Conservation (phyloP, 2,888 invertebrate species). For the Andricus curvator region DNA sequence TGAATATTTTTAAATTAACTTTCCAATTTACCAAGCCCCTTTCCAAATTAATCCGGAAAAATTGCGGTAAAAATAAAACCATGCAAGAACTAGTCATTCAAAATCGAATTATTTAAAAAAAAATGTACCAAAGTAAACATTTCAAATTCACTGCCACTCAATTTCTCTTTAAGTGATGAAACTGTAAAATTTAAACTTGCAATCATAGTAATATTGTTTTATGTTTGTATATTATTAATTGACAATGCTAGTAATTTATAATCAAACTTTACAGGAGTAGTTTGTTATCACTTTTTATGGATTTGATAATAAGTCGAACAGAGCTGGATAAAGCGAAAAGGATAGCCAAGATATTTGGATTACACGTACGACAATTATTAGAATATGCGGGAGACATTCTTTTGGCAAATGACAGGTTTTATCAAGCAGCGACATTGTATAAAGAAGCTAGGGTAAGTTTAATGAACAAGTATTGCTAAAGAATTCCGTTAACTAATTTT, state of each 20-base stretch:
- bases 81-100: too few species aligned
- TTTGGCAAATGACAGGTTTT: conserved; percentile 86
- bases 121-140: too few species aligned
- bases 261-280: conserved; percentile 72
- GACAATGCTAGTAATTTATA: neutral
- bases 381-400: conserved; percentile 91
- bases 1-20: too few species aligned
- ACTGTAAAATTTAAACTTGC: too few species aligned
- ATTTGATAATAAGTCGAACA: conserved; percentile 80
- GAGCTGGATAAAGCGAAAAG: conserved; percentile 81
- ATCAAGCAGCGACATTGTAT: conserved; percentile 89
- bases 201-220: too few species aligned
- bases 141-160: too few species aligned
- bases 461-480: conserved; percentile 29
- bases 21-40: too few species aligned
- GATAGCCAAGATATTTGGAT: conserved; percentile 81
- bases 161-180: too few species aligned
- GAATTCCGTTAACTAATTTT: conserved; percentile 21
- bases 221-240: too few species aligned
- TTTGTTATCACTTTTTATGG: conserved; percentile 80
- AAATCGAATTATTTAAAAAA: too few species aligned
- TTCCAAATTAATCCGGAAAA: too few species aligned
- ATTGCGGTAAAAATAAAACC: too few species aligned
- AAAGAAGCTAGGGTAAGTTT: conserved; percentile 86
- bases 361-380: conserved; percentile 84